These are phyloP conservation scores for Tineola bisselliella DNA, from an alignment of 2,888 invertebrate species.

Conservation along the genomic window DNA sequence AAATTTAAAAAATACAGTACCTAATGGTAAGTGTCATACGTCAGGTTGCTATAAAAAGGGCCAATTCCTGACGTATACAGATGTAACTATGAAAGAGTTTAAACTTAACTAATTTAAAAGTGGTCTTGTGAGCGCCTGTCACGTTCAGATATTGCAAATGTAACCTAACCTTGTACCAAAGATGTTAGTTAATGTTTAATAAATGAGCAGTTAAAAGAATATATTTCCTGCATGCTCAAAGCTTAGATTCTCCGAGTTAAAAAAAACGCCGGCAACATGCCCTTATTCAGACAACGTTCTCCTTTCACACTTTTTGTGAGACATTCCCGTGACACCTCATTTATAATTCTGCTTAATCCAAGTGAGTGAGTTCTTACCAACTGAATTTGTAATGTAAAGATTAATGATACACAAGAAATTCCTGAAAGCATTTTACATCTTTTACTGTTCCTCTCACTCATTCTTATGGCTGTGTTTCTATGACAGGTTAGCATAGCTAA, in stretches of 20 bases:
- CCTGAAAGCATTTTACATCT: slow-evolving; percentile 34
- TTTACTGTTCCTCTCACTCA: slow-evolving; percentile 22
- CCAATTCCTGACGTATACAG: too few relatives aligned
- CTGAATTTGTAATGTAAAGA: slow-evolving; percentile 65
- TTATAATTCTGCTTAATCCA: slow-evolving; percentile 64
- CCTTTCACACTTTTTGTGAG: slow-evolving; percentile 53
- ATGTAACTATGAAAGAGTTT: too few relatives aligned
- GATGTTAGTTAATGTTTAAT: not conserved
- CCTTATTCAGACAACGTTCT: slow-evolving; percentile 23
- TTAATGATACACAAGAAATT: slow-evolving; percentile 49
- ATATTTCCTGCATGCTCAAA: not conserved
- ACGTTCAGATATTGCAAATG: too few relatives aligned
- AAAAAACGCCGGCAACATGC: not conserved
- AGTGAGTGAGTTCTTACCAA: slow-evolving; percentile 63
- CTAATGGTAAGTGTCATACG: too few relatives aligned
- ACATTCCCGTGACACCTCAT: slow-evolving; percentile 58
- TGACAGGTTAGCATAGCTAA: not conserved
- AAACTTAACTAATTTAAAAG: too few relatives aligned
- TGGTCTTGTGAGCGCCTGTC: too few relatives aligned
- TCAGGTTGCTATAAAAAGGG: too few relatives aligned
- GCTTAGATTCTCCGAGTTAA: not conserved
- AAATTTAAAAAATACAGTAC: too few relatives aligned
- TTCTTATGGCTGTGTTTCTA: not conserved
- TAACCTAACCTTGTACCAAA: too few relatives aligned
- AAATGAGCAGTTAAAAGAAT: not conserved